phyloP scores from a whole-genome alignment of 2,797 vertebrate genomes.

The Erethizon dorsatum region DNA sequence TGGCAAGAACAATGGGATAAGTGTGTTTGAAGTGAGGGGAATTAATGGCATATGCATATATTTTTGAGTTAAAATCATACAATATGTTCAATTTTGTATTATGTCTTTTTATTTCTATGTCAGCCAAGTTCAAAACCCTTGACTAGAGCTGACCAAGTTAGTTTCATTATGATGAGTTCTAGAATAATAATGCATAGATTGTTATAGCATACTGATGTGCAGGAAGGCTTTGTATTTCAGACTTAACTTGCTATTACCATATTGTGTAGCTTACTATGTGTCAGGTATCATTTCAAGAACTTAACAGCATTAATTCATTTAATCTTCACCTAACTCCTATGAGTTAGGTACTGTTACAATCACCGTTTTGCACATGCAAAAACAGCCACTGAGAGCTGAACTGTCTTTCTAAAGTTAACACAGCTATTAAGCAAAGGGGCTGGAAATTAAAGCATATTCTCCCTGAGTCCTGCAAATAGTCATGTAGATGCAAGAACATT shows the following conservation, averaged over 20 bases:
- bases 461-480: neutral
- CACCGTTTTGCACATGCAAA: constrained; percentile 6
- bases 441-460: neutral
- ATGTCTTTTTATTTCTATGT: neutral
- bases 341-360: neutral
- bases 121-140: neutral
- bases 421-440: neutral
- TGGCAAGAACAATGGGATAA: neutral
- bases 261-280: neutral
- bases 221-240: constrained; percentile 11
- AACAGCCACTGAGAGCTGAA: neutral
- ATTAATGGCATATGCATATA: neutral
- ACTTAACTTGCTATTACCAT: neutral
- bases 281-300: neutral
- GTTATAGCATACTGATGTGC: constrained; percentile 9
- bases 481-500: neutral
- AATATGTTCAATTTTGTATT: constrained; percentile 18
- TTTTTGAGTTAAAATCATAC: constrained; percentile 21
- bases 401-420: neutral
- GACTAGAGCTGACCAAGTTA: constrained; percentile 15
- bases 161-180: neutral
- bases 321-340: neutral
- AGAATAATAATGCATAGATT: neutral
- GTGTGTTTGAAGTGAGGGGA: neutral
- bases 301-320: constrained; percentile 31